phyloP scores from a whole-genome alignment of 1,140 invertebrate species.

The Conus betulinus region DNA sequence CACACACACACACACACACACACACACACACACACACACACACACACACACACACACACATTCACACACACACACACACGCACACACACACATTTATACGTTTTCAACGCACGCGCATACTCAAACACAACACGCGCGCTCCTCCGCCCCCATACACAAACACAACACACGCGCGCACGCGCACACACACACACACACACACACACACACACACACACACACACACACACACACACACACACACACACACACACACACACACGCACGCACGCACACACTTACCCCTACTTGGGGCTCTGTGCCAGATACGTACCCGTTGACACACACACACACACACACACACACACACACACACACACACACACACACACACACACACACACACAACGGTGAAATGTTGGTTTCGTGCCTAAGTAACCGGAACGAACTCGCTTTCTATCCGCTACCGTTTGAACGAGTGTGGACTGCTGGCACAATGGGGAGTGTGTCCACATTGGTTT shows the following conservation, averaged over 20 bases:
- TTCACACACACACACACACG: background rate
- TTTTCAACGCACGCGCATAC: background rate
- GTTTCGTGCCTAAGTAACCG: background rate
- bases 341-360: no score
- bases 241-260: conserved; percentile 18
- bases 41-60: background rate
- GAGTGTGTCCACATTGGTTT: no score
- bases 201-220: conserved; percentile 12
- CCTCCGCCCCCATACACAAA: background rate
- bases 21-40: background rate
- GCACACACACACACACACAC: conserved; percentile 20
- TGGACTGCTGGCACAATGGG: no score
- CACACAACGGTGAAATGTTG: background rate
- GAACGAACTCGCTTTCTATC: background rate
- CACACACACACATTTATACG: background rate
- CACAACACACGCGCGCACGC: background rate
- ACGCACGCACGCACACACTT: background rate
- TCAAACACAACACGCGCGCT: background rate
- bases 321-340: no score
- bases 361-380: background rate
- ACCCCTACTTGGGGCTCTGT: no score
- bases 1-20: background rate
- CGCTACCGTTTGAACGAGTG: no score
- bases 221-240: conserved; percentile 9
- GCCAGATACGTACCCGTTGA: background rate